Conservation (phyloP, 92 coral and sea anemone species). For the Zoanthus gigantus region DNA sequence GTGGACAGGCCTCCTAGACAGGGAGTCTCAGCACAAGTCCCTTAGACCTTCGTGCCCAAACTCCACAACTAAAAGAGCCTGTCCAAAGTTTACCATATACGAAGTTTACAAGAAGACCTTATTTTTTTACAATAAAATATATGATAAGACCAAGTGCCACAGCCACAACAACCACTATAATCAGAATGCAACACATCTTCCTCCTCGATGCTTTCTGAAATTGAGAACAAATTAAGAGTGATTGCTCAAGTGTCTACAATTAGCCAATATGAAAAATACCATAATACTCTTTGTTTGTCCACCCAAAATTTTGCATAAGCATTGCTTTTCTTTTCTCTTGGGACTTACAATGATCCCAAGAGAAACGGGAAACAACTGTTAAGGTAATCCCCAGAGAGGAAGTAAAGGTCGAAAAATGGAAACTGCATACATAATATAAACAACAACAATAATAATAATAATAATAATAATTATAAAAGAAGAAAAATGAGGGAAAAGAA, state of each 20-base stretch:
- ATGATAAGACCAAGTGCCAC: conserved; percentile 76
- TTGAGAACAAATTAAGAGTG: neutral
- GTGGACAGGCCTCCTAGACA: neutral
- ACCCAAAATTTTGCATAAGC: too few species aligned
- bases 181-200: conserved; percentile 90
- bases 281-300: too few species aligned
- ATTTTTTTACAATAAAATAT: too few species aligned
- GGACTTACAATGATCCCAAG: too few species aligned
- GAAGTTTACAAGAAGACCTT: too few species aligned
- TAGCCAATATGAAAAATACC: too few species aligned
- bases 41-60: neutral
- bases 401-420: neutral
- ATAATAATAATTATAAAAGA: too few species aligned
- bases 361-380: too few species aligned
- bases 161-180: conserved; percentile 75
- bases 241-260: neutral
- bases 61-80: too few species aligned
- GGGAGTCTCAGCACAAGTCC: neutral
- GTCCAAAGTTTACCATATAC: too few species aligned
- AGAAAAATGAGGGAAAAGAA: too few species aligned
- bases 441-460: neutral
- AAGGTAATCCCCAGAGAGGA: neutral
- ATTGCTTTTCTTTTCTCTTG: too few species aligned
- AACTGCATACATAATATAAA: neutral
- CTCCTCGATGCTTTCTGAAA: conserved; percentile 97